Conservation (phyloP, 2,888 invertebrate species). For the Seira sanloemensis region DNA sequence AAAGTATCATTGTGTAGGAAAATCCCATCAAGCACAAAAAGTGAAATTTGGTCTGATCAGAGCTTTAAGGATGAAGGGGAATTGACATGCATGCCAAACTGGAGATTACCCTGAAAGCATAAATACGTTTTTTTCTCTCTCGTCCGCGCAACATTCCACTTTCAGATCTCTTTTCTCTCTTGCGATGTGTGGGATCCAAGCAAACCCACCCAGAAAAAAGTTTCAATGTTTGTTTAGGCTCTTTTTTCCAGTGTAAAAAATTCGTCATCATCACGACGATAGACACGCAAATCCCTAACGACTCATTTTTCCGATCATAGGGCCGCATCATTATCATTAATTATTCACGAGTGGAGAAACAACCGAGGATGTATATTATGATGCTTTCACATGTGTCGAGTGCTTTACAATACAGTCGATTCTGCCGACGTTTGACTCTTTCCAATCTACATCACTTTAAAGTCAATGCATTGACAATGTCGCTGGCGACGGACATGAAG, state of each 20-base stretch:
- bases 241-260: constrained; percentile 38
- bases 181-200: neutral
- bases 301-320: constrained; percentile 73
- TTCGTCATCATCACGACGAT: constrained; percentile 56
- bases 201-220: neutral
- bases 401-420: too few relatives aligned
- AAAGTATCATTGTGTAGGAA: neutral
- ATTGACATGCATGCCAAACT: constrained; percentile 41
- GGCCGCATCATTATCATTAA: constrained; percentile 70
- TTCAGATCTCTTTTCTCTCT: neutral
- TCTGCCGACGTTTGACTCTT: too few relatives aligned
- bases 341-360: constrained; percentile 67
- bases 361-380: too few relatives aligned
- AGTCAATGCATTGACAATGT: too few relatives aligned
- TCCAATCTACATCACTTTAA: too few relatives aligned
- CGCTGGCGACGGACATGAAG: too few relatives aligned
- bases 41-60: neutral
- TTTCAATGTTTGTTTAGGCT: neutral
- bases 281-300: constrained; percentile 73
- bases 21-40: neutral
- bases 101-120: constrained; percentile 11
- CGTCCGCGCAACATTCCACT: neutral
- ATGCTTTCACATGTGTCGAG: too few relatives aligned
- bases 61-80: constrained; percentile 27
- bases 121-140: neutral